Conservation (phyloP, 53 echinoderm and acorn worm species). For the Antedon mediterranea region DNA sequence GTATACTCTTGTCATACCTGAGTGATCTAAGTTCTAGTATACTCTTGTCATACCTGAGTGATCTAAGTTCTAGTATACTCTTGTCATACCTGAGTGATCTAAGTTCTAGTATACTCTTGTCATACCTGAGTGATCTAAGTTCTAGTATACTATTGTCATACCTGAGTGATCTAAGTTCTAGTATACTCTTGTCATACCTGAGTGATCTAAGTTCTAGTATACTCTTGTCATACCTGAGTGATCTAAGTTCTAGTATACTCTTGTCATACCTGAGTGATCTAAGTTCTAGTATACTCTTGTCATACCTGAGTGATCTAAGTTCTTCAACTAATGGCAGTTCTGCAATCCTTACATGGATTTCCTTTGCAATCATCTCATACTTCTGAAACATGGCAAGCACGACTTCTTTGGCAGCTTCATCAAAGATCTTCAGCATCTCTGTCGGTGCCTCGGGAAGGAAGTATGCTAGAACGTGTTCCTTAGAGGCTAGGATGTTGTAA, state of each 20-base stretch:
- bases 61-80: conserved; percentile 81
- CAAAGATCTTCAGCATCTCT: conserved; percentile 96
- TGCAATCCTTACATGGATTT: conserved; percentile 95
- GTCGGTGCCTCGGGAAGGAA: conserved; percentile 94
- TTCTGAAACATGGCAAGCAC: conserved; percentile 90
- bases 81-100: conserved; percentile 69
- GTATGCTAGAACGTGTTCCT: conserved; percentile 91
- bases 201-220: conserved; percentile 83
- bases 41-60: conserved; percentile 67
- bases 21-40: conserved; percentile 83
- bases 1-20: conserved; percentile 58
- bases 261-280: conserved; percentile 69
- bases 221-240: conserved; percentile 67
- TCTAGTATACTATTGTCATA: conserved; percentile 60
- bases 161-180: conserved; percentile 84
- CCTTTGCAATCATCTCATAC: conserved; percentile 92
- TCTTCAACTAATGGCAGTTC: conserved; percentile 95
- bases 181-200: conserved; percentile 58
- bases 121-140: conserved; percentile 79
- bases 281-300: no score
- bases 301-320: conserved; percentile 79
- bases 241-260: conserved; percentile 81
- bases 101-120: conserved; percentile 57
- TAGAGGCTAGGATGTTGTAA: conserved; percentile 93
- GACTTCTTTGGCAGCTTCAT: conserved; percentile 93